Evolutionary conservation across 2,797 vertebrate genomes (phyloP).

Genomic region (Coracias cyanogaster): DNA sequence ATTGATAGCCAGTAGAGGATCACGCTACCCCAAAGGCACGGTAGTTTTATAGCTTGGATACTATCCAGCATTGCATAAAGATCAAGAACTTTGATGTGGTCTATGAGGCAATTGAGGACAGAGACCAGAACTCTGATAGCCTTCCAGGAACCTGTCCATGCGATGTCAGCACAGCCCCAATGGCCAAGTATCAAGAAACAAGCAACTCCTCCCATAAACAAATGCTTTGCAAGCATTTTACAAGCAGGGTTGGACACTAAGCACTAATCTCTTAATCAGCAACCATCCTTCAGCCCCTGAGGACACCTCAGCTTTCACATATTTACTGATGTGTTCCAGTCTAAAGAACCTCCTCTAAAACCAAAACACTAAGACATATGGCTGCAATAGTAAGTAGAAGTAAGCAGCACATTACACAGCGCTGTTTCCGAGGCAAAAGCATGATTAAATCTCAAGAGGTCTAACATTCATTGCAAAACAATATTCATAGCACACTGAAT

Average conservation of each 20-base stretch:
- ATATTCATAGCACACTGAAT: neutral
- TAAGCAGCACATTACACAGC: neutral
- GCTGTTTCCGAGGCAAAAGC: neutral
- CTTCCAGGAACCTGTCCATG: neutral
- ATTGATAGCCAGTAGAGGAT: neutral
- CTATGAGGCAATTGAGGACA: neutral
- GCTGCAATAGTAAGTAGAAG: conserved; percentile 6
- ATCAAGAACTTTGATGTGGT: neutral
- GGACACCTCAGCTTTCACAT: neutral
- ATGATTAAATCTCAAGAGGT: neutral
- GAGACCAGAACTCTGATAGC: neutral
- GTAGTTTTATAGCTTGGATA: neutral
- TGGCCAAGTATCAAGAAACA: neutral
- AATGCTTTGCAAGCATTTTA: neutral
- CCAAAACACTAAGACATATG: neutral
- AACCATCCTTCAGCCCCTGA: neutral
- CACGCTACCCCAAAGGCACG: neutral
- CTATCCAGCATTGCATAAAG: neutral
- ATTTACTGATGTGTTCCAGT: neutral
- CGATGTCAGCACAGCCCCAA: neutral
- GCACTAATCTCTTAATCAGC: neutral
- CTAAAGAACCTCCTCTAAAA: neutral
- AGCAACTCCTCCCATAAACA: neutral
- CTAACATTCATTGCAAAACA: neutral
- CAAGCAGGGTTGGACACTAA: neutral